These are phyloP conservation scores for Semaprochilodus insignis DNA, from an alignment of 2,797 vertebrate species.

Conservation along the genomic window DNA sequence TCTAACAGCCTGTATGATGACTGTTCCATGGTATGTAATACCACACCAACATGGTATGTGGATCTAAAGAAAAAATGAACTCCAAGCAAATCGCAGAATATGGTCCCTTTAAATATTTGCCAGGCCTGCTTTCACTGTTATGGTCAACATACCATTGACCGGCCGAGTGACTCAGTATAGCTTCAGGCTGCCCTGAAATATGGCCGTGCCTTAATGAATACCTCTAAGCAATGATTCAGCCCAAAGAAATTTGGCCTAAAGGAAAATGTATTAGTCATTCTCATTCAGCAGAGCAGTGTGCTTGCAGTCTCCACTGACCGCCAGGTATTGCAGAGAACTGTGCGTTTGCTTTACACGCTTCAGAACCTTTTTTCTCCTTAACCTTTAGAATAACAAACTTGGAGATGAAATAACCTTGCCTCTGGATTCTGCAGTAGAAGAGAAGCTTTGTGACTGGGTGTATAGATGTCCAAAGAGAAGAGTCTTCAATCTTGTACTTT, in stretches of 20 bases:
- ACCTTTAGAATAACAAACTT: constrained; percentile 4
- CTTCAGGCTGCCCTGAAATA: constrained; percentile 59
- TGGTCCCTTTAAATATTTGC: background rate
- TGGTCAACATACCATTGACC: constrained; percentile 5
- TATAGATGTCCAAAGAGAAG: background rate
- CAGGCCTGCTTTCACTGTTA: background rate
- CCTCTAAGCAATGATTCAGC: constrained; percentile 52
- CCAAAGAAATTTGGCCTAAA: constrained; percentile 61
- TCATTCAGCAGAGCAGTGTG: constrained; percentile 34
- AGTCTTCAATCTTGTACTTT: constrained; percentile 1
- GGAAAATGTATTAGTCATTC: constrained; percentile 40
- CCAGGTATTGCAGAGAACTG: constrained; percentile 14
- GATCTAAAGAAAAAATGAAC: background rate
- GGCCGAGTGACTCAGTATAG: constrained; percentile 8
- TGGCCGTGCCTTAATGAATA: constrained; percentile 63
- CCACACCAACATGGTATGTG: background rate
- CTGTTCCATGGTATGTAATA: background rate
- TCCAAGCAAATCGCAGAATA: background rate
- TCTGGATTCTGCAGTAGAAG: constrained; percentile 7
- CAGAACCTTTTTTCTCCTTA: constrained; percentile 6
- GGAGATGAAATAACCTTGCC: constrained; percentile 5
- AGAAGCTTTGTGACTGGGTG: background rate
- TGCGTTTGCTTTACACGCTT: constrained; percentile 33
- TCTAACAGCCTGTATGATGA: no score
- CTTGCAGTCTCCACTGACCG: constrained; percentile 32